Evolutionary conservation across 2,113 vertebrate genomes (phyloP), one percentile per base, ranked within the genome.

Genomic region (Ailurus styani): DNA sequence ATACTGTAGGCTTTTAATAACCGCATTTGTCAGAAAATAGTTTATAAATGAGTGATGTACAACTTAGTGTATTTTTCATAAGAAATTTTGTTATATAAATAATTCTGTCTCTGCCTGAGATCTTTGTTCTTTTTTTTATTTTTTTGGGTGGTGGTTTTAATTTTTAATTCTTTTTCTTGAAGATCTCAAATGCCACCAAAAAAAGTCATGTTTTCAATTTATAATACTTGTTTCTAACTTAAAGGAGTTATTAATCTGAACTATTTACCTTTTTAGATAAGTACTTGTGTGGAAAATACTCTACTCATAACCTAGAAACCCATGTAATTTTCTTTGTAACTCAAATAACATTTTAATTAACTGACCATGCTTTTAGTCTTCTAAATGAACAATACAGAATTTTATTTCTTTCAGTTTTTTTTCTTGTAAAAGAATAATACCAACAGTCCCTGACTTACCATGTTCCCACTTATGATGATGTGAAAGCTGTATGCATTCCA

Each of bases 1-100:
- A 96, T 82, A 90, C 78, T 98, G 55, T 98, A 90, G 96, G 92
- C 94, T 98, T 97, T 95, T 98, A 97, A 97, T 98, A 98, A 95
- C 96, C 98, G 96, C 85, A 94, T 97, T 98, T 98, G 95, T 68
- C 96, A 98, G 95, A 96, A 98, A 97, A 97, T 96, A 98, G 96
- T 95, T 62, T 98, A n/a, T 55, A 98, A 96, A n/a, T 97, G 87
- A 97, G 57, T 94, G 66, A 97, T 97, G 68, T 45, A 52, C 90
- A 98, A 97, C 79, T 96, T n/a, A 70, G 73, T 87, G 40, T 70
- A 64, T 97, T 98, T 98, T 98, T 98, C 45, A 87, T 77, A 95
- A 86, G 45, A 94, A 88, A 83, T 83, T 96, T 87, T 93, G 6
- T 95, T 95, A 83, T 21, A 96, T 52, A 87, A 90, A 95, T 98